Conservation (phyloP, 2,888 invertebrate species). For the Sinohyriopsis cumingii region DNA sequence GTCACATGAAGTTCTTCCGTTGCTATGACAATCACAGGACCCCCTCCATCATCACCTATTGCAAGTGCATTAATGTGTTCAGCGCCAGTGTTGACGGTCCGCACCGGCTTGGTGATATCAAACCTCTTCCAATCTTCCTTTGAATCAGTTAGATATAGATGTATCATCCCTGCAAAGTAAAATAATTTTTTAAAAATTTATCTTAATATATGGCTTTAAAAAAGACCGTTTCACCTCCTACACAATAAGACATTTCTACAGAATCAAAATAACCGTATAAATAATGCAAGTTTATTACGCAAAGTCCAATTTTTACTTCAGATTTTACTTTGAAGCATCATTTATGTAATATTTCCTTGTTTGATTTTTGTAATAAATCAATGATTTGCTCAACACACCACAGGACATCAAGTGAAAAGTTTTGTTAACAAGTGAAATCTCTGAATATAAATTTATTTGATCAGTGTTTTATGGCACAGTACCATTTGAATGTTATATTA, state of each 20-base stretch:
- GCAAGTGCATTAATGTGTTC: constrained; percentile 41
- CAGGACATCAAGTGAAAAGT: no score
- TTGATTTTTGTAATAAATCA: no score
- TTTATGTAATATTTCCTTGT: no score
- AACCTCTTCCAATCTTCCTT: constrained; percentile 23
- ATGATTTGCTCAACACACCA: no score
- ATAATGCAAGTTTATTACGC: neutral
- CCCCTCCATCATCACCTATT: constrained; percentile 41
- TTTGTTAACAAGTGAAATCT: no score
- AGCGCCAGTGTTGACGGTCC: constrained; percentile 20
- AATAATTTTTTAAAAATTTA: neutral
- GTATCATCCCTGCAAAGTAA: constrained; percentile 31
- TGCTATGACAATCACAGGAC: constrained; percentile 42
- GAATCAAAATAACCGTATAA: neutral
- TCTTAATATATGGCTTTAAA: neutral
- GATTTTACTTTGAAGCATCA: no score
- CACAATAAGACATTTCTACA: neutral
- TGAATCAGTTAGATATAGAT: constrained; percentile 29
- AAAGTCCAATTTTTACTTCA: no score
- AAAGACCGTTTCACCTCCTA: neutral
- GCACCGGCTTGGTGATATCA: constrained; percentile 18
- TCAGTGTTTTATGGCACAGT: no score
- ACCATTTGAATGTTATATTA: no score
- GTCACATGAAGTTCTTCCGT: constrained; percentile 32
- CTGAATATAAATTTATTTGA: no score